These are phyloP conservation scores for Sebastiscus albofasciatus DNA, from an alignment of 2,797 vertebrate genomes.

Conservation along the genomic window DNA sequence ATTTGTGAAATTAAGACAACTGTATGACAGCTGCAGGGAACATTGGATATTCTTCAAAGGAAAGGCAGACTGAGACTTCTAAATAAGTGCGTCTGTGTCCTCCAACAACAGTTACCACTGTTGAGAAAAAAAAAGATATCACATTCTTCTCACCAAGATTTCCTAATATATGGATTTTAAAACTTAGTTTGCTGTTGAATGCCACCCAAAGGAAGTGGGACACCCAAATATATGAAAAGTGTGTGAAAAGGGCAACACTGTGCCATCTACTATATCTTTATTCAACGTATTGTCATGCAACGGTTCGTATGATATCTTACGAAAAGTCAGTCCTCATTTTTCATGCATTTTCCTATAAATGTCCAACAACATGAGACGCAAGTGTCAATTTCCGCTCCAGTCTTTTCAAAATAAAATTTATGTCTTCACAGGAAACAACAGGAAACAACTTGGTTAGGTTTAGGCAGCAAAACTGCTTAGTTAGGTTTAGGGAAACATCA, in stretches of 20 bases:
- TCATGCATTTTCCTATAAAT: no score
- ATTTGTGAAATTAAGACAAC: conserved; percentile 32
- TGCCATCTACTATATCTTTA: background rate
- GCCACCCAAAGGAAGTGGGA: background rate
- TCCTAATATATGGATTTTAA: conserved; percentile 1
- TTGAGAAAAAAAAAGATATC: background rate
- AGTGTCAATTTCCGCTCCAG: no score
- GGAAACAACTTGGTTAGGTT: no score
- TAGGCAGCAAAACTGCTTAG: no score
- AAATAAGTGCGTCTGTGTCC: background rate
- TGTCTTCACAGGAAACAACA: no score
- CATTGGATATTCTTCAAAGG: conserved; percentile 2
- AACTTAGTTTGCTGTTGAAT: background rate
- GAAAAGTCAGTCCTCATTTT: accelerated
- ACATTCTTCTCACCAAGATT: background rate
- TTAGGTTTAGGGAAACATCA: no score
- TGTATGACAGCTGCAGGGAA: background rate
- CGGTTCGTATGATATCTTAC: no score
- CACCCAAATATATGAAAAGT: background rate
- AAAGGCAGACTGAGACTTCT: background rate
- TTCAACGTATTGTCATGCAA: background rate
- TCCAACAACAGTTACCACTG: background rate
- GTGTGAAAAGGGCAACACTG: background rate
- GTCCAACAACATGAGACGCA: accelerated
- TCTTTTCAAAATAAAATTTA: no score